Base-by-base conservation (phyloP, 2,888 invertebrate genomes). In the Heliconius aoede region DNA sequence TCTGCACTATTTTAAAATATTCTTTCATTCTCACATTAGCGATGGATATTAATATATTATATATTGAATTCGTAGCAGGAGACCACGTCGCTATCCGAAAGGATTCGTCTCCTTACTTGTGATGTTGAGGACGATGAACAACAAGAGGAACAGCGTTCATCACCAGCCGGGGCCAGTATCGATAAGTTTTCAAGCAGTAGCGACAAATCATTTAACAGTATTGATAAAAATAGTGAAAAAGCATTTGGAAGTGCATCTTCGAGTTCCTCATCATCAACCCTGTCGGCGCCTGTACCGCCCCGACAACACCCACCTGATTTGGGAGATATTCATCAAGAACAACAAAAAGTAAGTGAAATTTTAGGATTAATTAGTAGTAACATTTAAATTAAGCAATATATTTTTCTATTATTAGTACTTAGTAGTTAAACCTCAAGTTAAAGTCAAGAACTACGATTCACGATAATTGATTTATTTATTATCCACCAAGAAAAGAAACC, bases 91-190 rank as follows among this genome's bases (percentile, higher is more conserved):
- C 92, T 98, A 60, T 97, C 98, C 76, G 98, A 98, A 85, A 95
- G 98, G 79, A 97, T 98, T 81, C 96, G 97, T 68, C 96, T 97
- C 86, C 92, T 98, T 71, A 98, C 98, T 1, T 98, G 98, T 86
- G 97, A 98, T 87, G 96, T 97, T 60, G 98, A 98, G 79, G 97
- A 97, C 68, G 95, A 95, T 8, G 81, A 80, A 0, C 78, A 80
- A 11, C 87, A 89, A 0, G 94, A 95, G 21, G 91, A 89, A 75
- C 94, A 95, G 24, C 93, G 95, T 7, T 94, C 95, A 0, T 96
- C 96, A 79, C 96, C 97, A 0, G 95, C 96, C 0, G 96, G 96
- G 0, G 96, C 96, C 82, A 96, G 84, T 82, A 90, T 84, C 73
- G 96, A 96, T 82, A 96, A 96, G 84, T 95, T 95, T 81, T 95